A percentile compares a stretch with the other conserved stretches of the same genome.
Conservation (phyloP, 64 coral and sea anemone species). For the Catalaphyllia jardinei region DNA sequence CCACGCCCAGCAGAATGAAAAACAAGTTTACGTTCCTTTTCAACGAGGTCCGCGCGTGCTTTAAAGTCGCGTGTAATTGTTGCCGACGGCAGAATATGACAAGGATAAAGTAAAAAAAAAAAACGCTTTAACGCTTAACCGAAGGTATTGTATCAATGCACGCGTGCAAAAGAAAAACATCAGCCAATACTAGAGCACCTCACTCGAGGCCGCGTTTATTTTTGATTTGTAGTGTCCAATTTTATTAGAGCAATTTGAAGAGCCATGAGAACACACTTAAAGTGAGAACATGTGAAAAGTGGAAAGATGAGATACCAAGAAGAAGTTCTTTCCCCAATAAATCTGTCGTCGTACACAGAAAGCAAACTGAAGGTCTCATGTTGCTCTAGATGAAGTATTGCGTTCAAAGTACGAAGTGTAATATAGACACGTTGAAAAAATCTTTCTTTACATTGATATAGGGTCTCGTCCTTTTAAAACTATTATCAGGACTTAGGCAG, state of each 20-base stretch:
- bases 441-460: constrained; percentile 38
- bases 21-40: neutral
- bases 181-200: constrained; percentile 18
- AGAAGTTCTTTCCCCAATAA: neutral
- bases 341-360: neutral
- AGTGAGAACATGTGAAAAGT: neutral
- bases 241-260: neutral
- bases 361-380: neutral
- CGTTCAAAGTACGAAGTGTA: neutral
- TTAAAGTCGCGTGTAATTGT: constrained; percentile 1
- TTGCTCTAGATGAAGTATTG: constrained; percentile 2
- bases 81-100: constrained; percentile 5
- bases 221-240: constrained; percentile 23
- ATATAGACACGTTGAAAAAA: constrained; percentile 31
- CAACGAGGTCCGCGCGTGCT: neutral
- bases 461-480: neutral
- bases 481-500: neutral
- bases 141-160: neutral
- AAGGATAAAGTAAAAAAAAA: neutral
- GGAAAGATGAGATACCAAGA: neutral
- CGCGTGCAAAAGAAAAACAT: constrained; percentile 3
- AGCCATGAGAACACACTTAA: constrained; percentile 19
- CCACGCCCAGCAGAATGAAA: neutral
- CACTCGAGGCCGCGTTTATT: constrained; percentile 25
- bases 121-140: neutral